Evolutionary conservation across 2,113 vertebrate genomes (phyloP), one percentile per base, ranked within the genome.

Genomic region (Oxyruncus cristatus): DNA sequence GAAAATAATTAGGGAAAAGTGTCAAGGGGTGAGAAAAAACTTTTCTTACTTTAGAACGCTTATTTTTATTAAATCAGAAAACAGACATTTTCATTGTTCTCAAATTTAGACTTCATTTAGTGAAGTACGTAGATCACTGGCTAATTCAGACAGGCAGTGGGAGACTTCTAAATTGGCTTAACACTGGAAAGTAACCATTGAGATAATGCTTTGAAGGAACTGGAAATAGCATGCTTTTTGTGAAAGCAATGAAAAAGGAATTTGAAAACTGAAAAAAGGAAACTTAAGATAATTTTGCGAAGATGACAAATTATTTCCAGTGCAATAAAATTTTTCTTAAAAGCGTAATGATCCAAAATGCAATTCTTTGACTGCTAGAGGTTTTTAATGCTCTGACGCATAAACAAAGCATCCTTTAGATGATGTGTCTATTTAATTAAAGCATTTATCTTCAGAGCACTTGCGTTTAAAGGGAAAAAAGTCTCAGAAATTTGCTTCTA

Each of bases 1-100:
- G 82, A 99, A 99, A 98, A 99, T 99, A 98, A 97, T 99, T 66
- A 98, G 98, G 79, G 99, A 99, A 97, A 99, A 99, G 97, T 98
- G 98, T 98, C 99, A 99, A 98, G 99, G 98, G 97, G 99, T 99
- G 97, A 99, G 99, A 98, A 95, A 77, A 77, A 86, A 56, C 91
- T 93, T 93, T 97, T 97, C 47, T 95, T 97, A 88, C 20, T 97
- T 83, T 59, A 80, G 63, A 95, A 97, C 80, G 73, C 85, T 94
- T 70, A 0, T 66, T 79, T 61, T 39, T 71, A 53, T 30, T 78
- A 27, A 83, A 67, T 88, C 15, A 92, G 61, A 85, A 95, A 72
- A 49, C 41, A 70, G 41, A 58, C 10, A 19, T 89, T 52, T 55
- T 67, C 26, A 12, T 56, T 87, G 47, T 73, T 89, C 70, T 88